Evolutionary conservation across 2,797 vertebrate species (phyloP).

Genomic region (Cirrhinus molitorella): DNA sequence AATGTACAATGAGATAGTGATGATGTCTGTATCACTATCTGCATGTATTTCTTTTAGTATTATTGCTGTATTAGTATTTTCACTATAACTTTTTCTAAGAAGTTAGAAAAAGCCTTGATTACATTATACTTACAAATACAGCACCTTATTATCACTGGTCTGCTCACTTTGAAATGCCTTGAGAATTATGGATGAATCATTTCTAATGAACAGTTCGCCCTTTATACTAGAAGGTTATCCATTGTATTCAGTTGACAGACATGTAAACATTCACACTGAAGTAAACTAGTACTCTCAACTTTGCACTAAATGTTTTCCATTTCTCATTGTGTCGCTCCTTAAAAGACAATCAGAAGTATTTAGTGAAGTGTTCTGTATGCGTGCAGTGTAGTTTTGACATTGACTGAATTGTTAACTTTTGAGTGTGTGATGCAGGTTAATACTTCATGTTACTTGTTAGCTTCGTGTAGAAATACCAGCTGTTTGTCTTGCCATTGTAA

Average conservation of each 20-base stretch:
- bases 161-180: constrained; percentile 32
- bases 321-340: background rate
- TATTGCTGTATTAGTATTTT: background rate
- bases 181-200: background rate
- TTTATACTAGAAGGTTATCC: too few relatives aligned
- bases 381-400: background rate
- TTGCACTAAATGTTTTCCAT: constrained; percentile 24
- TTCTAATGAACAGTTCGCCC: too few relatives aligned
- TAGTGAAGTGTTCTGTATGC: constrained; percentile 6
- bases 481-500: constrained; percentile 19
- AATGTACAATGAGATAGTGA: background rate
- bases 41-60: background rate
- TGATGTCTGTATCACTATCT: background rate
- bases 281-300: background rate
- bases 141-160: constrained; percentile 44
- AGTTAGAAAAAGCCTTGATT: background rate
- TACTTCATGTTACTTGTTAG: constrained; percentile 12
- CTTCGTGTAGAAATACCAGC: constrained; percentile 9
- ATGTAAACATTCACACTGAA: background rate
- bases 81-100: background rate
- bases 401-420: background rate
- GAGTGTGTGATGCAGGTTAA: background rate
- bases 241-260: background rate
- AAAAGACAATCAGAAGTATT: constrained; percentile 52
- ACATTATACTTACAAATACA: constrained; percentile 15